A percentile compares a stretch with the other conserved stretches of the same genome.
Evolutionary conservation across 2,888 invertebrate species (phyloP).

Genomic region (Brachypalpus laphriformis): DNA sequence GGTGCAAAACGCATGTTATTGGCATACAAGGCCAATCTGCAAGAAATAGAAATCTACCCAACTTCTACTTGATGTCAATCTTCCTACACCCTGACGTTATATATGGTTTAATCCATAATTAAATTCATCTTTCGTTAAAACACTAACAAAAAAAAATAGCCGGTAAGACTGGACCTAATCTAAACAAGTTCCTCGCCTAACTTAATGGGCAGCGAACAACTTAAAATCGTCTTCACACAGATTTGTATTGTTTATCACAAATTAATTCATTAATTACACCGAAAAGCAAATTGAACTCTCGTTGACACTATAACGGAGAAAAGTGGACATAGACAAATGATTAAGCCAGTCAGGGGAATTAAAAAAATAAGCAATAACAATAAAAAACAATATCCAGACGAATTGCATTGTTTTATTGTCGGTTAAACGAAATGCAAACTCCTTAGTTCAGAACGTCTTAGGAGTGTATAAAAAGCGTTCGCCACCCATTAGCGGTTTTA

Average conservation of each 20-base stretch:
- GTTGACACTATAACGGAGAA: not conserved
- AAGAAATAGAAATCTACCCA: not conserved
- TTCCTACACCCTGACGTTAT: not conserved
- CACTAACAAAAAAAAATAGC: not conserved
- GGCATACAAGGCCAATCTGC: not conserved
- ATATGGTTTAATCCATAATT: not conserved
- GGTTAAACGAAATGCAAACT: not conserved
- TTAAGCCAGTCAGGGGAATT: not conserved
- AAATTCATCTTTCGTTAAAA: not conserved
- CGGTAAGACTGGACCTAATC: conserved; percentile 1
- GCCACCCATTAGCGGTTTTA: conserved; percentile 20
- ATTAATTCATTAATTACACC: conserved; percentile 13
- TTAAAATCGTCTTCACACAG: not conserved
- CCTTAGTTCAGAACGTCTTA: not conserved
- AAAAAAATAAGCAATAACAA: not conserved
- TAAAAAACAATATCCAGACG: not conserved
- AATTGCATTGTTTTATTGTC: not conserved
- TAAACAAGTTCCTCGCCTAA: conserved; percentile 26
- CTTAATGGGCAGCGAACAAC: not conserved
- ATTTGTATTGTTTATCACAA: not conserved
- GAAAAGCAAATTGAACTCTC: not conserved
- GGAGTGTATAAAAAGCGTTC: conserved; percentile 41
- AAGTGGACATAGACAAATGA: not conserved
- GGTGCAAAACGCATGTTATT: not conserved
- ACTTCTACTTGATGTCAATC: not conserved